These are phyloP conservation scores for Mantis religiosa DNA, from an alignment of 2,888 invertebrate genomes.

Conservation along the genomic window DNA sequence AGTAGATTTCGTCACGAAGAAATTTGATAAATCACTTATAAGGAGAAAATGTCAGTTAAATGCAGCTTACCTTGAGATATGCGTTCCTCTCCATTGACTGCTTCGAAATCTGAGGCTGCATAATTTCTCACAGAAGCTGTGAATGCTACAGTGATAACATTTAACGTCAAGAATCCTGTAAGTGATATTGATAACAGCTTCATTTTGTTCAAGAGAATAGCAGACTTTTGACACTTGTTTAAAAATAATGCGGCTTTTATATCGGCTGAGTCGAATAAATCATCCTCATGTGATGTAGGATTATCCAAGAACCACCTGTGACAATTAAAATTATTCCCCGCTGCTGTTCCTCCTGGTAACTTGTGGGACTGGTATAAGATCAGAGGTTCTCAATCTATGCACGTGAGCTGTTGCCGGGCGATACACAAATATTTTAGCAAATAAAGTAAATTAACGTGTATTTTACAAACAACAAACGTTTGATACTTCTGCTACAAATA, in stretches of 20 bases:
- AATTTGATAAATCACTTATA: too few species aligned
- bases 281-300: background rate
- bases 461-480: too few species aligned
- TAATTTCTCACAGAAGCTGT: background rate
- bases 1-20: too few species aligned
- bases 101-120: background rate
- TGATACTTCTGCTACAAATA: too few species aligned
- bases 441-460: too few species aligned
- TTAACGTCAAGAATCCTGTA: background rate
- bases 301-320: background rate
- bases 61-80: background rate
- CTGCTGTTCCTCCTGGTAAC: background rate
- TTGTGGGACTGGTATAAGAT: too few species aligned
- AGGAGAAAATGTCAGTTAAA: too few species aligned
- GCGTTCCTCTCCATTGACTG: background rate
- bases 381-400: too few species aligned
- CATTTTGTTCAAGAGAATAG: background rate
- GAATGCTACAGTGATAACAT: background rate
- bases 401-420: too few species aligned
- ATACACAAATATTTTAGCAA: too few species aligned
- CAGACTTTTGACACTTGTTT: background rate
- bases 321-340: background rate
- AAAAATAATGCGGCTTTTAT: background rate
- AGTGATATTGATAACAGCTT: background rate
- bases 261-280: background rate